phyloP scores from a whole-genome alignment of 2,888 invertebrate species.

The Agrochola macilenta region DNA sequence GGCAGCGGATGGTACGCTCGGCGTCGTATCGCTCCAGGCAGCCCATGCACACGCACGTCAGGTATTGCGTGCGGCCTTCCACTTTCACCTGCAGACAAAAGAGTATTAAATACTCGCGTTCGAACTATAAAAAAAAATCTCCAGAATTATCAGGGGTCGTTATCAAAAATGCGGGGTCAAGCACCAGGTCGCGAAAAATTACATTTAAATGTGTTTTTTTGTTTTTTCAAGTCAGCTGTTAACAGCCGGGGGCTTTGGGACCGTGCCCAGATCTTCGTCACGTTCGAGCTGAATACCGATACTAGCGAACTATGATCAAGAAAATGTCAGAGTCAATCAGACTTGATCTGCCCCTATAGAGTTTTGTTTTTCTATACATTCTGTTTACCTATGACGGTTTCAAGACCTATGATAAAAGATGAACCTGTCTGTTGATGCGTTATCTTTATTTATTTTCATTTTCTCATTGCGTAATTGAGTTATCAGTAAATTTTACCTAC shows the following conservation, averaged over 20 bases:
- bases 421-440: constrained; percentile 15
- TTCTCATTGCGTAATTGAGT: constrained; percentile 21
- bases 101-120: neutral
- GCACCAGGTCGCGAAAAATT: neutral
- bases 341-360: neutral
- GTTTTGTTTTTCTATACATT: constrained; percentile 2
- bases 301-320: neutral
- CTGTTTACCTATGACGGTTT: constrained; percentile 22
- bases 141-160: neutral
- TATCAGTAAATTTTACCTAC: constrained; percentile 21
- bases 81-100: constrained; percentile 91
- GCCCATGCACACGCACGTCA: constrained; percentile 98
- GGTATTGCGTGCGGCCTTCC: constrained; percentile 96
- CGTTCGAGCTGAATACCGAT: neutral
- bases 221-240: neutral
- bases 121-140: neutral
- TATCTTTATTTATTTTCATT: constrained; percentile 40
- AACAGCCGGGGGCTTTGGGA: neutral
- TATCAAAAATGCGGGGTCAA: neutral
- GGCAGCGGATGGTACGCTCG: constrained; percentile 94
- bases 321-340: neutral
- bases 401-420: constrained; percentile 36
- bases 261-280: neutral
- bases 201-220: too few species aligned
- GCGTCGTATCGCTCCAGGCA: constrained; percentile 96